Base-by-base conservation (phyloP, 2,113 vertebrate species). In the Syngnathus typhle region DNA sequence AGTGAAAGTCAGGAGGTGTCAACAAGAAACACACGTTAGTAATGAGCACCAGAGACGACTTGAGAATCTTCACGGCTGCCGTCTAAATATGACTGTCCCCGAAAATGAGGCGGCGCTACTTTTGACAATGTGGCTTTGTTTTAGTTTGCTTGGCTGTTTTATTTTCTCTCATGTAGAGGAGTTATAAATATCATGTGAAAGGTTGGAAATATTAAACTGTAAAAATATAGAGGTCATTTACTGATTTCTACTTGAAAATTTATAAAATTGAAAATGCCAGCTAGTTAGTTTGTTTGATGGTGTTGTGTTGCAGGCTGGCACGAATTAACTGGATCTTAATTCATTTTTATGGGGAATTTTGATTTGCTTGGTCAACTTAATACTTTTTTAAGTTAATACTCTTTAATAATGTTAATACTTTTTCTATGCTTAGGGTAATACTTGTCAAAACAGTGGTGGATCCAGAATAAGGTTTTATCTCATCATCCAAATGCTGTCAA, bases 41-140 rank as follows among this genome's bases (percentile, higher is more conserved):
- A 70, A 78, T 77, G 64, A 68, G 63, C 9, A 1, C 10, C 5
- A 41, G 60, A 23, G 37, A 69, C 47, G 16, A 75, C 69, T 71
- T 37, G 79, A 71, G 78, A 86, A 82, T 77, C 73, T 84, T 84
- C 64, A 66, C n/a, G 71, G 75, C 80, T 79, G 76, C 56, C 1
- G 37, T 77, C 69, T 69, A 71, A 72, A 74, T 10, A 0, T 74
- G 43, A 13, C 47, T 1, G 23, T 62, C 69, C 72, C 52, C 70
- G 71, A 80, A 80, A 81, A 39, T 75, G 66, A 70, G 74, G 41
- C 5, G 0, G 68, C 64, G 23, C 52, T 71, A 67, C 13, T 32
- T 68, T 63, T 72, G 38, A 47, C 54, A 60, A 70, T 15, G 54
- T 62, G 49, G 16, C 43, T 27, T 55, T 39, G 58, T 70, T 65